Evolutionary conservation across 2,888 invertebrate species (phyloP).

Genomic region (Netelia fuscicornis): DNA sequence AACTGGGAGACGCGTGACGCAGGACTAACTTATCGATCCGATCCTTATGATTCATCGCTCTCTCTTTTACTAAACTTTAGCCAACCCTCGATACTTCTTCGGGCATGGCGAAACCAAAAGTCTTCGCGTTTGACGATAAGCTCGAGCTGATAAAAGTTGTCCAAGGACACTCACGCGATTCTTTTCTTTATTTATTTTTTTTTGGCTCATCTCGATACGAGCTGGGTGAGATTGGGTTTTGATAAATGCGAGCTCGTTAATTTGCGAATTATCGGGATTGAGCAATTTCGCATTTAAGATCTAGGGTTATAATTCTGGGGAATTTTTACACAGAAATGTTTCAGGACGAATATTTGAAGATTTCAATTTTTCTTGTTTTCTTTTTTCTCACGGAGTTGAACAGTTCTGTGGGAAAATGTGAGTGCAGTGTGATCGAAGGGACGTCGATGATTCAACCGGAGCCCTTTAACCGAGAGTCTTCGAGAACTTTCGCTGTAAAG

Average conservation of each 20-base stretch:
- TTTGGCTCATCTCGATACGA: conserved; percentile 5
- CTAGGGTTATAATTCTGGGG: background rate
- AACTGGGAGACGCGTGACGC: background rate
- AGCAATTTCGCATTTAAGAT: background rate
- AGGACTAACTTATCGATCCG: conserved; percentile 55
- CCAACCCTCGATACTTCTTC: background rate
- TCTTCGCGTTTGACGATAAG: background rate
- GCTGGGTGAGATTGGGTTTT: background rate
- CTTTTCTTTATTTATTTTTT: conserved; percentile 9
- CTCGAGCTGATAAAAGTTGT: conserved; percentile 3
- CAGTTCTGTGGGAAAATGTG: background rate
- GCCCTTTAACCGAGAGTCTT: background rate
- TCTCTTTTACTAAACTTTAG: conserved; percentile 31
- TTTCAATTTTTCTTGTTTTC: background rate
- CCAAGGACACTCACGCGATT: conserved; percentile 30
- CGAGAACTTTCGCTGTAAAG: background rate
- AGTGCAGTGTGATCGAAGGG: background rate
- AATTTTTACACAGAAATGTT: background rate
- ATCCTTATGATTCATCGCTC: conserved; percentile 62
- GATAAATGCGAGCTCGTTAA: background rate
- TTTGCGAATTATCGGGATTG: conserved; percentile 9
- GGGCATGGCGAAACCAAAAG: conserved; percentile 4
- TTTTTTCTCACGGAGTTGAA: conserved; percentile 12
- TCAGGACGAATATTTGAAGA: background rate
- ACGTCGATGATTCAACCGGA: background rate